Conservation (phyloP, 1,140 invertebrate species). For the Harpegnathos saltator region DNA sequence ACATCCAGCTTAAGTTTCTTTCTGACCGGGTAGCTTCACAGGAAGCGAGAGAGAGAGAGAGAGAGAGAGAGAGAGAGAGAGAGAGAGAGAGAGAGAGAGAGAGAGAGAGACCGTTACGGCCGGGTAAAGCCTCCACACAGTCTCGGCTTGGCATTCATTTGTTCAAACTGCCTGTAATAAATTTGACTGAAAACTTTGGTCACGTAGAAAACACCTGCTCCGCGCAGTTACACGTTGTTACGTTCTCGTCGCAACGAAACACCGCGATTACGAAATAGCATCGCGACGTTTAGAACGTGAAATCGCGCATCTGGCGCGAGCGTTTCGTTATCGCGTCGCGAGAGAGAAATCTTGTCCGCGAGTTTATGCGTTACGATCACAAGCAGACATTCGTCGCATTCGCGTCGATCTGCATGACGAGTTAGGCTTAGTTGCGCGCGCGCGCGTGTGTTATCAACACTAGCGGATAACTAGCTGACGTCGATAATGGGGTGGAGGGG, state of each 20-base stretch:
- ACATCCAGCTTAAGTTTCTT: slow-evolving; percentile 3
- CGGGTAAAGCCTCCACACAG: background rate
- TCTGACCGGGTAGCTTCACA: background rate
- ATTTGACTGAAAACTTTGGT: slow-evolving; percentile 31
- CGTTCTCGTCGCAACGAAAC: background rate
- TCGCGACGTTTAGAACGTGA: slow-evolving; percentile 45
- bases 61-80: too few relatives aligned
- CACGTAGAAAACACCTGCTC: slow-evolving; percentile 44
- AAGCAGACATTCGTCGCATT: too few relatives aligned
- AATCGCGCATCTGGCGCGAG: slow-evolving; percentile 25
- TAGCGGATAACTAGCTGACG: too few relatives aligned
- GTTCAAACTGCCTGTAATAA: slow-evolving; percentile 27
- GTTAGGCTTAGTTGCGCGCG: too few relatives aligned
- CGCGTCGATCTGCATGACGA: too few relatives aligned
- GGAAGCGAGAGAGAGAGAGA: too few relatives aligned
- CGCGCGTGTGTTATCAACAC: too few relatives aligned
- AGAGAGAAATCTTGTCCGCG: slow-evolving; percentile 3
- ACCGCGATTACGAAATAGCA: slow-evolving; percentile 57
- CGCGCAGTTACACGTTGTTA: slow-evolving; percentile 46
- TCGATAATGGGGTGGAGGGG: too few relatives aligned
- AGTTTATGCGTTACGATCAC: too few relatives aligned
- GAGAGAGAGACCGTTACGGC: background rate
- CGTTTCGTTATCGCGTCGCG: background rate
- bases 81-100: too few relatives aligned
- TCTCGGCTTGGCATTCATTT: slow-evolving; percentile 21